Evolutionary conservation across 2,797 vertebrate genomes (phyloP).

Genomic region (Chaunax sp.): DNA sequence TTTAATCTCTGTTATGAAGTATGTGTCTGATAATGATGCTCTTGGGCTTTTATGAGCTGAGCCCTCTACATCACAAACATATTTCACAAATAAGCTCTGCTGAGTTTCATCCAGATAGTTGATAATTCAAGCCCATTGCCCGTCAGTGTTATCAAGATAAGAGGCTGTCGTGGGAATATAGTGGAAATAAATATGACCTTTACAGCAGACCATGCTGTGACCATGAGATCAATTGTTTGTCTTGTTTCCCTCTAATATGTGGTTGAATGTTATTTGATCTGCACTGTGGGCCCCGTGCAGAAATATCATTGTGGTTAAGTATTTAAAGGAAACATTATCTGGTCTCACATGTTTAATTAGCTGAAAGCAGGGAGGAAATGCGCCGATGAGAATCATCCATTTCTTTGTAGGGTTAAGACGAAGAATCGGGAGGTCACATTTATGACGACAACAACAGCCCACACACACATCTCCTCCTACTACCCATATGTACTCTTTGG

Average conservation of each 20-base stretch:
- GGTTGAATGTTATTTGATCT: conserved; percentile 23
- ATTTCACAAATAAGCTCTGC: conserved; percentile 45
- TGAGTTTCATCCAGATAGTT: conserved; percentile 14
- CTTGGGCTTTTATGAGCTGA: conserved; percentile 40
- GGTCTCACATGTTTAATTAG: conserved; percentile 9
- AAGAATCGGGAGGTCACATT: conserved; percentile 21
- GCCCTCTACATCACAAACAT: conserved; percentile 26
- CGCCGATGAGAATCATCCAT: background rate
- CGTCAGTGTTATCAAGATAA: conserved; percentile 15
- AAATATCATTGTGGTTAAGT: background rate
- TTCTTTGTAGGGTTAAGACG: conserved; percentile 2
- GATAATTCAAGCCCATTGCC: conserved; percentile 9
- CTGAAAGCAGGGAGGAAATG: conserved; percentile 9
- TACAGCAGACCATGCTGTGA: background rate
- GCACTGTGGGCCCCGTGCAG: background rate
- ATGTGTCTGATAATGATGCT: conserved; percentile 38
- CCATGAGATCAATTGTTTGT: conserved; percentile 32
- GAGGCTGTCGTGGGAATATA: conserved; percentile 13
- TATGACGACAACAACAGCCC: conserved; percentile 23
- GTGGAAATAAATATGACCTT: conserved; percentile 19
- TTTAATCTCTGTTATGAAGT: conserved; percentile 57
- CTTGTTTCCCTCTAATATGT: conserved; percentile 23
- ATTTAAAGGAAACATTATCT: conserved; percentile 11
- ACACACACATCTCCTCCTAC: conserved; percentile 28
- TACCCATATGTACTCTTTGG: conserved; percentile 9